These are phyloP conservation scores for Brachypterus glaber DNA, from an alignment of 2,888 invertebrate genomes.

Conservation along the genomic window DNA sequence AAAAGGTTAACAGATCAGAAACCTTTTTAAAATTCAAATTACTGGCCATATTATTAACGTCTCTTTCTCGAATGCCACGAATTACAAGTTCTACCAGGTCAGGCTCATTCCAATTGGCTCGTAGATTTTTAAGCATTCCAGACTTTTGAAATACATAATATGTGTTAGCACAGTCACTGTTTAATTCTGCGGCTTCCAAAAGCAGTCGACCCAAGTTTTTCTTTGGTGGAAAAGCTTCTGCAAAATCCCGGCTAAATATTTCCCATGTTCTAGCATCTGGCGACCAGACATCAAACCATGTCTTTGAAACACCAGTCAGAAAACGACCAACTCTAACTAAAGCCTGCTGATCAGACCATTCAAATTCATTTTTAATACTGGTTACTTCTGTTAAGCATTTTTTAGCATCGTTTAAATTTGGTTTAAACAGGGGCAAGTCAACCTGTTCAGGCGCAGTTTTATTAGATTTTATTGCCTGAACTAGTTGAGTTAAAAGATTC, in stretches of 20 bases:
- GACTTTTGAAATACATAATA: constrained; percentile 22
- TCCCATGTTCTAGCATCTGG: constrained; percentile 18
- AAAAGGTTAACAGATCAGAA: constrained; percentile 18
- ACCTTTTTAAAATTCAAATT: constrained; percentile 15
- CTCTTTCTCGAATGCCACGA: constrained; percentile 18
- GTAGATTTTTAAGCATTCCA: constrained; percentile 18
- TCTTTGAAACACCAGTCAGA: constrained; percentile 12
- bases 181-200: constrained; percentile 17
- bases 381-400: constrained; percentile 15
- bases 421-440: constrained; percentile 16
- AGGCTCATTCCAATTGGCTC: constrained; percentile 18
- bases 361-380: constrained; percentile 17
- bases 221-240: constrained; percentile 21
- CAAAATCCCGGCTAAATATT: constrained; percentile 21
- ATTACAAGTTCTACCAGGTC: constrained; percentile 21
- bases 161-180: constrained; percentile 17
- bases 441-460: constrained; percentile 10
- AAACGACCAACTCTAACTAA: constrained; percentile 15
- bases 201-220: constrained; percentile 19
- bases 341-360: constrained; percentile 15
- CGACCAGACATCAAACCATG: constrained; percentile 17
- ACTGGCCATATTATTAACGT: constrained; percentile 14
- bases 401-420: constrained; percentile 14
- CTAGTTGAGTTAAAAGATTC: too few relatives aligned
- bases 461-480: background rate